These are phyloP conservation scores for Gallinago paraguaiae DNA, from an alignment of 2,113 vertebrate genomes.

Conservation along the genomic window DNA sequence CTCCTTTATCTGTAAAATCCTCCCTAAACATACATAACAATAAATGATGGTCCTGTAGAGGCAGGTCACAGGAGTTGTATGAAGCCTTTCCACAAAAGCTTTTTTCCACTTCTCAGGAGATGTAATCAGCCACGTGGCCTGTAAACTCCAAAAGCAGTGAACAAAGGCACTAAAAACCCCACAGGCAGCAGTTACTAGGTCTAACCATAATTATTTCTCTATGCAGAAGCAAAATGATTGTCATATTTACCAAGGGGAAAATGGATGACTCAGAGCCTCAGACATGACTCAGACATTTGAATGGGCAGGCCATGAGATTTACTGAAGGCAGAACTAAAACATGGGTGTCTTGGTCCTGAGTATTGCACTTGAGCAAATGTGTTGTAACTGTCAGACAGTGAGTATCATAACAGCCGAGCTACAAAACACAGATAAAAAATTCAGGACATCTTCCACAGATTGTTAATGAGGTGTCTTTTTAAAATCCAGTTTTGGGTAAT, in stretches of 20 bases:
- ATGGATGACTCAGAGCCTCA: background rate
- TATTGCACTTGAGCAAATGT: background rate
- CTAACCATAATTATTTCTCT: constrained; percentile 11
- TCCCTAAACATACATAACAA: background rate
- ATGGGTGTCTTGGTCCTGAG: background rate
- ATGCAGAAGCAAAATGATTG: background rate
- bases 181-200: background rate
- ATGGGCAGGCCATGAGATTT: background rate
- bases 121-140: background rate
- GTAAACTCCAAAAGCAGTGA: background rate
- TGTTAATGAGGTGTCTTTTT: background rate
- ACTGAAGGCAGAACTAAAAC: background rate
- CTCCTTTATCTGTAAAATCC: background rate
- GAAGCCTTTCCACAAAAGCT: background rate
- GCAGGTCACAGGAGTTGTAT: background rate
- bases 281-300: background rate
- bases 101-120: background rate
- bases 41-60: background rate
- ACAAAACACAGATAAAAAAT: background rate
- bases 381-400: background rate
- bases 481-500: background rate
- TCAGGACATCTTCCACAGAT: background rate
- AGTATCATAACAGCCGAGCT: background rate
- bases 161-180: background rate
- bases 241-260: background rate